phyloP scores from a whole-genome alignment of 1,140 invertebrate genomes.

The Choristoneura fumiferana region DNA sequence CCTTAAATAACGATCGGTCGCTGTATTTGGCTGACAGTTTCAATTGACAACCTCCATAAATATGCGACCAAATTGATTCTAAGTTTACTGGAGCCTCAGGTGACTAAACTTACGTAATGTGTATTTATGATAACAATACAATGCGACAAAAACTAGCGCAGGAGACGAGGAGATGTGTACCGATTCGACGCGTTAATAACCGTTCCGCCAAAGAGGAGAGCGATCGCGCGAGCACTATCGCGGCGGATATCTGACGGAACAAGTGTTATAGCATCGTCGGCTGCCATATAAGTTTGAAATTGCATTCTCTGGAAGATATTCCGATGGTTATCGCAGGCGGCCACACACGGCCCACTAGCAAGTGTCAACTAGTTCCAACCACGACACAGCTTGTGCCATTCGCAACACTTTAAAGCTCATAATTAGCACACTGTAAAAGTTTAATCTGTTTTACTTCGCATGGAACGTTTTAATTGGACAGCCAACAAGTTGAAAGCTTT shows the following conservation, averaged over 20 bases:
- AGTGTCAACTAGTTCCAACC: slow-evolving; percentile 47
- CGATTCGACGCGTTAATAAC: slow-evolving; percentile 44
- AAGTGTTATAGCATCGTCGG: slow-evolving; percentile 62
- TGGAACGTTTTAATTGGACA: slow-evolving; percentile 9
- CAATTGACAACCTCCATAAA: too few species aligned
- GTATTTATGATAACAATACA: slow-evolving; percentile 18
- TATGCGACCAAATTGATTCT: not conserved
- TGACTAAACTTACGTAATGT: slow-evolving; percentile 16
- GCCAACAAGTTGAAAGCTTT: not conserved
- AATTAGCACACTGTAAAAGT: slow-evolving; percentile 32
- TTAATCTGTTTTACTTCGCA: not conserved
- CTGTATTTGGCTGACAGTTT: too few species aligned
- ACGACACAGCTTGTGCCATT: slow-evolving; percentile 44
- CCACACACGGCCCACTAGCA: slow-evolving; percentile 46
- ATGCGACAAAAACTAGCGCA: slow-evolving; percentile 22
- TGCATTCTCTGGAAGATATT: slow-evolving; percentile 45
- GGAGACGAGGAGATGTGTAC: slow-evolving; percentile 21
- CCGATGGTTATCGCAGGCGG: slow-evolving; percentile 50
- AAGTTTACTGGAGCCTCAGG: not conserved
- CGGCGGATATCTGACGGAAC: slow-evolving; percentile 48
- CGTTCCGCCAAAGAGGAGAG: slow-evolving; percentile 40
- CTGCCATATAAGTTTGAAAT: slow-evolving; percentile 51
- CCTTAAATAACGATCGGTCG: too few species aligned
- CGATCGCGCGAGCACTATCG: slow-evolving; percentile 40
- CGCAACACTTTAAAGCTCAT: slow-evolving; percentile 47